Evolutionary conservation across 1,140 invertebrate genomes (phyloP).

Genomic region (Elymnias hypermnestra): DNA sequence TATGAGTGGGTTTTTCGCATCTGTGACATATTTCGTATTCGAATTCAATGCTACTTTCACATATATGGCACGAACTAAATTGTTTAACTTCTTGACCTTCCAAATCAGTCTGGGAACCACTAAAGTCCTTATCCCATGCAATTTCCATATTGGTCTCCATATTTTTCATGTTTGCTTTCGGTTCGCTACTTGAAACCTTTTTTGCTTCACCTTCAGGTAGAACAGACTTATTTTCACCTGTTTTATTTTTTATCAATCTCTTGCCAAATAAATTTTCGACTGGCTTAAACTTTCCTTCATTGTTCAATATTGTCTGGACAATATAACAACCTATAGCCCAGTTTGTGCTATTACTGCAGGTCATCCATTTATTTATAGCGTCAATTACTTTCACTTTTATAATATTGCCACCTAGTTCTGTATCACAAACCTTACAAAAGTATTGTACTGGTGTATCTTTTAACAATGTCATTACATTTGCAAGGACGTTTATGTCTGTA

Average conservation of each 20-base stretch:
- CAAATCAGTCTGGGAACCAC: no score
- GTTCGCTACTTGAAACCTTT: no score
- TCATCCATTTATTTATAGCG: background rate
- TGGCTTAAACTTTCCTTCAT: background rate
- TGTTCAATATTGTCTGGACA: background rate
- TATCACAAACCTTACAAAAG: background rate
- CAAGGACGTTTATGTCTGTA: background rate
- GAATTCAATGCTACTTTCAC: no score
- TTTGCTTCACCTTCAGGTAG: no score
- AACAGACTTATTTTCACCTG: no score
- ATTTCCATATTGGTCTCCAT: no score
- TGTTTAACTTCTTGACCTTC: no score
- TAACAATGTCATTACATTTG: background rate
- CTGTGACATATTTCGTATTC: no score
- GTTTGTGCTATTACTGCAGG: background rate
- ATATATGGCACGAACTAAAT: no score
- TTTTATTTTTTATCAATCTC: background rate
- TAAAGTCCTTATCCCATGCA: no score
- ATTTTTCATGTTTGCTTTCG: no score
- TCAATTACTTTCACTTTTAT: background rate
- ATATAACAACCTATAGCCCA: background rate
- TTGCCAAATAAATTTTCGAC: background rate
- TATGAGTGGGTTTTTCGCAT: no score
- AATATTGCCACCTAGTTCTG: background rate
- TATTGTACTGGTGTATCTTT: background rate